Evolutionary conservation across 2,888 invertebrate species (phyloP).

Genomic region (Catocala sponsa): DNA sequence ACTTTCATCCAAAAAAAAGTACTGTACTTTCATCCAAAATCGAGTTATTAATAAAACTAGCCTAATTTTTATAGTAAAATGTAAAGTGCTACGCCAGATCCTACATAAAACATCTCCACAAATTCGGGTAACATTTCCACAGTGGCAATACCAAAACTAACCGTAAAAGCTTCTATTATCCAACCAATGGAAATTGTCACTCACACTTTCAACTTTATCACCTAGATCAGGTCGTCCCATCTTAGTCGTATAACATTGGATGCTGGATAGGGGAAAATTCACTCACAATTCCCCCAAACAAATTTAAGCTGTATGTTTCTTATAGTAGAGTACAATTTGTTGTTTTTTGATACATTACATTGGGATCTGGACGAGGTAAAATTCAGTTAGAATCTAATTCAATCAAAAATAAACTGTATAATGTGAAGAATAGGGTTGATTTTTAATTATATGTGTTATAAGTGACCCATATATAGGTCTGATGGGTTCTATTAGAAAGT

Average conservation of each 20-base stretch:
- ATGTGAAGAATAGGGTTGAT: background rate
- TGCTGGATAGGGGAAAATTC: conserved; percentile 40
- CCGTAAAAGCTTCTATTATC: conserved; percentile 55
- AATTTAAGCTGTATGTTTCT: conserved; percentile 20
- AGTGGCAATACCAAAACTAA: conserved; percentile 43
- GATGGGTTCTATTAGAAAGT: conserved; percentile 39
- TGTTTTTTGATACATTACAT: background rate
- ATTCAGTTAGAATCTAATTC: background rate
- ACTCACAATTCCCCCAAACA: background rate
- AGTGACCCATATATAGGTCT: conserved; percentile 38
- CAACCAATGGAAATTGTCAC: conserved; percentile 57
- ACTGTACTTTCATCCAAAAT: no score
- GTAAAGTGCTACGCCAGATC: no score
- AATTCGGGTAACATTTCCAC: conserved; percentile 7
- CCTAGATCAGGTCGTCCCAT: conserved; percentile 34
- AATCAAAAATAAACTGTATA: background rate
- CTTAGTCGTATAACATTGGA: conserved; percentile 56
- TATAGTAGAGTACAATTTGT: conserved; percentile 8
- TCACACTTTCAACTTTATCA: conserved; percentile 45
- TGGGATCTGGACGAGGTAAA: background rate
- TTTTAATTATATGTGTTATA: background rate
- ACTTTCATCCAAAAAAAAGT: no score
- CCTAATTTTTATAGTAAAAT: no score
- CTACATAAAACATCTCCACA: conserved; percentile 1
- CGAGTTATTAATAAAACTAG: no score